Base-by-base conservation (phyloP, 2,113 vertebrate species). In the Serilophus lunatus region DNA sequence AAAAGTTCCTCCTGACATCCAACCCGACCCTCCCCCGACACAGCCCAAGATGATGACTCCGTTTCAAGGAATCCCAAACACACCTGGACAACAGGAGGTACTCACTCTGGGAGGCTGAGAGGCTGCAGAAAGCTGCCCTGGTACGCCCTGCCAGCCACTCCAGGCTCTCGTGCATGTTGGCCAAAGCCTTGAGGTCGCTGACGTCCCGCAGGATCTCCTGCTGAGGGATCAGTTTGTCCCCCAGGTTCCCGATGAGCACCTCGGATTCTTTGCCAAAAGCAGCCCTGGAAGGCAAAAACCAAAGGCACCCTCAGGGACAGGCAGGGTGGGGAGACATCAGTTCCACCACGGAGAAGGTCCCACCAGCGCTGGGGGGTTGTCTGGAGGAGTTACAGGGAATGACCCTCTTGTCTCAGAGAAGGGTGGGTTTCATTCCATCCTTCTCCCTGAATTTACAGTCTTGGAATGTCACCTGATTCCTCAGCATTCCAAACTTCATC, bases 141-240 rank as follows among this genome's bases (percentile, higher is more conserved):
- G 98, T 98, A 28, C 99, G 98, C 12, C 95, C 97, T 3, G 99
- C 98, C 24, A 99, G 97, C 99, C 99, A 99, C 90, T 99, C 99
- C 98, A 99, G 98, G 98, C 99, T 99, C 95, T 99, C 99, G 0
- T 99, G 99, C 96, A 99, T 98, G 95, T 99, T 99, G 96, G 99
- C 99, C 97, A 99, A 97, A 38, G 99, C 98, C 94, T 99, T 99
- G 90, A 99, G 98, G 97, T 99, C 99, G 10, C 99, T 99, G 96
- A 99, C 99, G 3, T 99, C 99, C 38, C 98, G 97, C 35, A 99
- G 98, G 95, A 99, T 99, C 98, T 99, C 99, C 85, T 98, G 99
- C 44, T 98, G 98, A 23, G 99, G 99, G 96, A 99, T 99, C 83
- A 99, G 96, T 44, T 99, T 99, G 96, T 99, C 99, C 33, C 99